Conservation (phyloP, 2,113 vertebrate genomes). For the Erinaceus europaeus region DNA sequence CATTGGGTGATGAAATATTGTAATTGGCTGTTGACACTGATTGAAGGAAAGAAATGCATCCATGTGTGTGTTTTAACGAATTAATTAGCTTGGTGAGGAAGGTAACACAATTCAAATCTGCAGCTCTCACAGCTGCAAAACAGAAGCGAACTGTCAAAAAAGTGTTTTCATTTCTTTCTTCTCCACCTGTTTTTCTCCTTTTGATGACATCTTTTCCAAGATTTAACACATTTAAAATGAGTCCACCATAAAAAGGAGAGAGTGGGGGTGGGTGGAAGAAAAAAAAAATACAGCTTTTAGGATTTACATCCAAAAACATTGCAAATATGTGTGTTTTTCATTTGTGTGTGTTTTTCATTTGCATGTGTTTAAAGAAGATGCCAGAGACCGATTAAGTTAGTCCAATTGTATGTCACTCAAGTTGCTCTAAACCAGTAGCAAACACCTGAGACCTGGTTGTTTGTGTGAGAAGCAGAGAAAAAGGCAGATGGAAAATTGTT, state of each 20-base stretch:
- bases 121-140: constrained; percentile 49
- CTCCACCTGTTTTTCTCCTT: constrained; percentile 60
- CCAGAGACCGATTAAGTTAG: background rate
- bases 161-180: constrained; percentile 42
- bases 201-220: constrained; percentile 52
- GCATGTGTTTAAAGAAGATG: background rate
- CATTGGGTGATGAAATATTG: constrained; percentile 59
- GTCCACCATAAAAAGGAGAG: background rate
- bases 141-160: constrained; percentile 53
- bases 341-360: background rate
- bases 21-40: constrained; percentile 72
- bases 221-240: constrained; percentile 51
- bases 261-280: background rate
- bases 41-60: constrained; percentile 58
- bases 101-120: constrained; percentile 40
- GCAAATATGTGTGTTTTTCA: background rate
- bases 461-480: background rate
- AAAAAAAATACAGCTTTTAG: background rate
- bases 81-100: constrained; percentile 54
- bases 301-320: constrained; percentile 22
- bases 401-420: background rate
- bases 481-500: background rate
- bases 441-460: background rate
- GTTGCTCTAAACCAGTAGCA: background rate
- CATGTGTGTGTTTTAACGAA: constrained; percentile 45